Evolutionary conservation across 2,113 vertebrate species (phyloP).

Genomic region (Brachypodius melanocephalos): DNA sequence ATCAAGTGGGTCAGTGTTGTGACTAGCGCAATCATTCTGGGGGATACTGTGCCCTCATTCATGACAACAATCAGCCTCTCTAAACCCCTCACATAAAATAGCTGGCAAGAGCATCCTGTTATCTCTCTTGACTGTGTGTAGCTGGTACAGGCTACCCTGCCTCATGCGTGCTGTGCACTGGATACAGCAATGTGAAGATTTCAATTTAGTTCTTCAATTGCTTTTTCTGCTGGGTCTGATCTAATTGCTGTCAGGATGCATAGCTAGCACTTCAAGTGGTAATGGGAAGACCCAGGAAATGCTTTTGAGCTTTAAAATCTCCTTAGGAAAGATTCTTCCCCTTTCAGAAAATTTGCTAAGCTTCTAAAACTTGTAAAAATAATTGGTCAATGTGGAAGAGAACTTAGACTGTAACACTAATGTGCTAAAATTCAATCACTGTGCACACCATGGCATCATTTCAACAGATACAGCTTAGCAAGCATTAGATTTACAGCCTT

Average conservation of each 20-base stretch:
- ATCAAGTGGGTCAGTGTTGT: conserved; percentile 6
- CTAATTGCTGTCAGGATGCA: conserved; percentile 2
- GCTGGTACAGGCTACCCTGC: background rate
- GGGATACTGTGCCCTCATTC: conserved; percentile 32
- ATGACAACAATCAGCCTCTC: conserved; percentile 14
- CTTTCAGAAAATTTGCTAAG: background rate
- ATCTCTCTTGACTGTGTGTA: background rate
- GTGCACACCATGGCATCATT: background rate
- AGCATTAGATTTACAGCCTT: background rate
- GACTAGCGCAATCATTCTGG: background rate
- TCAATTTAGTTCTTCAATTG: conserved; percentile 18
- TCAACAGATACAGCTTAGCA: background rate
- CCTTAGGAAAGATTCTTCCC: background rate
- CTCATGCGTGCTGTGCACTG: background rate
- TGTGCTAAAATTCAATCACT: conserved; percentile 1
- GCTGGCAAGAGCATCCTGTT: conserved; percentile 23
- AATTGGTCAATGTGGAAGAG: background rate
- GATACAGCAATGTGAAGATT: background rate
- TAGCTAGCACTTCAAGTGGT: background rate
- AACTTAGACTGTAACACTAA: background rate
- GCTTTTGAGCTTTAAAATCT: conserved; percentile 31
- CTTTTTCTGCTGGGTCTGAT: conserved; percentile 29
- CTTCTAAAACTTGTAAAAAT: conserved; percentile 28
- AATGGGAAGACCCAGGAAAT: background rate
- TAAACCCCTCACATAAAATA: conserved; percentile 30